phyloP scores from a whole-genome alignment of 2,797 vertebrate genomes.

The Hydrolagus colliei region DNA sequence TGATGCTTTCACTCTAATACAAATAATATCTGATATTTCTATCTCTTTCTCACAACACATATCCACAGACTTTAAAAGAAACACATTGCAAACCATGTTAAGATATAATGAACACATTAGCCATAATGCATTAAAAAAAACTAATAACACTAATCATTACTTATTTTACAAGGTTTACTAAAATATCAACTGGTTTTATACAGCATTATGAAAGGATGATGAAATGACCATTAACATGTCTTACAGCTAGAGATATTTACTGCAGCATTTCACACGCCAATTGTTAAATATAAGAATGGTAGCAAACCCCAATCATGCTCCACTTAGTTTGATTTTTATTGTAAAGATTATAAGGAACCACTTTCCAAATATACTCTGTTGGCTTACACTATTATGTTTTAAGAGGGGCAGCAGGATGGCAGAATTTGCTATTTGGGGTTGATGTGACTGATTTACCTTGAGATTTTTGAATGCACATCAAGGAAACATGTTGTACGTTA shows the following conservation, averaged over 20 bases:
- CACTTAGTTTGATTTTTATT: neutral
- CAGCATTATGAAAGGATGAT: slow-evolving; percentile 7
- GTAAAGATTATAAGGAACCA: neutral
- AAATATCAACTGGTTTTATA: neutral
- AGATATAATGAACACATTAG: neutral
- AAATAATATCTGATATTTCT: neutral
- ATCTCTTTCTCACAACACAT: neutral
- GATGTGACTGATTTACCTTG: neutral
- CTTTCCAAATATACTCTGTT: neutral
- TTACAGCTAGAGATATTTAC: neutral
- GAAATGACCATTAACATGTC: neutral
- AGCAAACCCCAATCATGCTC: neutral
- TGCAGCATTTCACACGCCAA: neutral
- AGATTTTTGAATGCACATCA: neutral
- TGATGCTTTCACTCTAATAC: neutral
- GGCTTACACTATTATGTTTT: neutral
- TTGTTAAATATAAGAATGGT: neutral
- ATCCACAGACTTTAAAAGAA: too few relatives aligned
- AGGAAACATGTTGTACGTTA: neutral
- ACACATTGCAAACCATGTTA: neutral
- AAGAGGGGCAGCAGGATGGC: neutral
- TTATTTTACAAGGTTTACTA: neutral
- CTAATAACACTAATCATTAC: slow-evolving; percentile 25
- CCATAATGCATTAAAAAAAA: neutral
- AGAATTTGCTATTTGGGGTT: neutral